phyloP scores from a whole-genome alignment of 2,888 invertebrate genomes.

The Chloroclysta siterata region DNA sequence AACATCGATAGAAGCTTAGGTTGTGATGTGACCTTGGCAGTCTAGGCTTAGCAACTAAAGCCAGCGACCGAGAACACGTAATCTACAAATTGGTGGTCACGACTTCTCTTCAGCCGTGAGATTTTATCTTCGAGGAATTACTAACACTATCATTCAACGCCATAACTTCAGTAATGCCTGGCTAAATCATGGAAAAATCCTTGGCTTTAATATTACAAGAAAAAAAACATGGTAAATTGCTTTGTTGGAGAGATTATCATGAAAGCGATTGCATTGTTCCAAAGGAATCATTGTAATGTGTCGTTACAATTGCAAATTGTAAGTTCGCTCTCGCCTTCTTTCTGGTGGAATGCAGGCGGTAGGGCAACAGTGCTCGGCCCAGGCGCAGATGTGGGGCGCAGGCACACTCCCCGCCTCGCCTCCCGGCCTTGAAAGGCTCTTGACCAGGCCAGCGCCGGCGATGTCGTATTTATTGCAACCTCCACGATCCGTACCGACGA shows the following conservation, averaged over 20 bases:
- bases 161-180: background rate
- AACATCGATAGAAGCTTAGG: conserved; percentile 62
- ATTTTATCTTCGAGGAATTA: conserved; percentile 21
- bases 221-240: background rate
- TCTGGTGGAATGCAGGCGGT: conserved; percentile 71
- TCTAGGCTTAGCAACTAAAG: conserved; percentile 65
- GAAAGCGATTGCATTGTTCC: conserved; percentile 22
- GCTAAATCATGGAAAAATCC: background rate
- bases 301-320: conserved; percentile 36
- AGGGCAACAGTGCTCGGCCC: conserved; percentile 66
- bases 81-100: conserved; percentile 70
- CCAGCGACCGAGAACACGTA: conserved; percentile 67
- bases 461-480: conserved; percentile 84
- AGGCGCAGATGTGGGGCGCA: conserved; percentile 77
- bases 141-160: conserved; percentile 9
- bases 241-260: conserved; percentile 10
- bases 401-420: conserved; percentile 78
- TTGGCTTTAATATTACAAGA: conserved; percentile 7
- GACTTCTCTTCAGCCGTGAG: conserved; percentile 56
- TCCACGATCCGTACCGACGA: conserved; percentile 82
- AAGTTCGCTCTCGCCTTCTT: conserved; percentile 50
- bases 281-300: conserved; percentile 22
- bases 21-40: conserved; percentile 69
- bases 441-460: conserved; percentile 81
- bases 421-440: conserved; percentile 85